These are phyloP conservation scores for Apteryx mantelli DNA, from an alignment of 2,113 vertebrate species.

Conservation along the genomic window DNA sequence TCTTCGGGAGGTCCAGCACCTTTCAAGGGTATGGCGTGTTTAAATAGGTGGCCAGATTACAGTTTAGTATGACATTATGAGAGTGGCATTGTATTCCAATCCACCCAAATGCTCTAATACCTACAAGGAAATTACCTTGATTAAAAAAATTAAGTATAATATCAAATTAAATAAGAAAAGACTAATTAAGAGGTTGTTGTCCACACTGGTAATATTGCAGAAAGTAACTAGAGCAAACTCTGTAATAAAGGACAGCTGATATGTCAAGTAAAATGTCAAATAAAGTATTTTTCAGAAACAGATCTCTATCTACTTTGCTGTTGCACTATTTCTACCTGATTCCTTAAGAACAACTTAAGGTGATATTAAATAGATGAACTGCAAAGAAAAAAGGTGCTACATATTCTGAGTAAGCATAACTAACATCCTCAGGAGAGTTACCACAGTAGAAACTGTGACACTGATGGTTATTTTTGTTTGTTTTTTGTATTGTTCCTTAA, in stretches of 20 bases:
- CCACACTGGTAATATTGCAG: not conserved
- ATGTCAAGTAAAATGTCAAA: not conserved
- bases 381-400: not conserved
- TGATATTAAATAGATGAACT: not conserved
- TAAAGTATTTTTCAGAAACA: not conserved
- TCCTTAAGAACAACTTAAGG: not conserved
- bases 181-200: not conserved
- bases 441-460: not conserved
- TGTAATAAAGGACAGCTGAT: not conserved
- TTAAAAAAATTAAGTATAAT: not conserved
- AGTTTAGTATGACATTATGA: not conserved
- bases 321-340: not conserved
- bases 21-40: not conserved
- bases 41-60: not conserved
- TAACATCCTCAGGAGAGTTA: not conserved
- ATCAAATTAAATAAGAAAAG: not conserved
- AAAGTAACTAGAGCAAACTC: not conserved
- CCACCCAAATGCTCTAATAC: not conserved
- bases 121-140: not conserved
- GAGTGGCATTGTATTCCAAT: not conserved
- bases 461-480: not conserved
- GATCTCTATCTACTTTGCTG: not conserved
- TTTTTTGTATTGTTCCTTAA: not conserved
- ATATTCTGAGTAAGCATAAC: not conserved
- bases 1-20: not conserved